Base-by-base conservation (phyloP, 2,888 invertebrate genomes). In the Heliconius hortense region DNA sequence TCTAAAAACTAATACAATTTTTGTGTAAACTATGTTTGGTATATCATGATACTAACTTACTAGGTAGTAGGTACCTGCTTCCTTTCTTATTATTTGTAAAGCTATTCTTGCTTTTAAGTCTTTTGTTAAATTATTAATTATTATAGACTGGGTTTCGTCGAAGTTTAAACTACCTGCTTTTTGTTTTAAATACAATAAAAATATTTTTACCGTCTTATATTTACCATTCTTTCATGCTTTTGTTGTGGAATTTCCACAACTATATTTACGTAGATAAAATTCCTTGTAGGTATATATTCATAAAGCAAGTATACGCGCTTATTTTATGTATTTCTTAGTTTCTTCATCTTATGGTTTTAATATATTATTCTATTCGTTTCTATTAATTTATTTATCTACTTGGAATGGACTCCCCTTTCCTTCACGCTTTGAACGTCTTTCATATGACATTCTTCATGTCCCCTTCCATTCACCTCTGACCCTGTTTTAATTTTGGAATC, bases 381-480 rank as follows among this genome's bases (percentile, higher is more conserved):
- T n/a, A n/a, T n/a, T 39, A n/a, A n/a, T 13, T 64, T 35, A 11
- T 5, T 24, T 39, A n/a, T n/a, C 13, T 5, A 35, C 11, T 21
- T 35, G 10, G 35, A n/a, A 21, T 63, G n/a, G n/a, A 35, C 5
- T 39, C 63, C 63, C 31, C 63, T 21, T 28, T 18, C 15, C 26
- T 28, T 28, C 28, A 28, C 18, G 26, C n/a, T 64, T 35, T 31
- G 64, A 35, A n/a, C 35, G 64, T 31, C 64, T 64, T 64, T 64
- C 35, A 35, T 35, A 64, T 64, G 64, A 64, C 64, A 64, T 31
- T 64, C 21, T 64, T 60, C 59, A 4, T 24, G 24, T 26, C 60
- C 26, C 60, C 60, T 26, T 60, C 26, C 13, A 5, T 15, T 26
- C 60, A 4, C 10, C 7, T 60, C 60, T 15, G 26, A 13, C 26